phyloP scores from a whole-genome alignment of 1,140 invertebrate genomes.

The Drosophila kurseongensis region DNA sequence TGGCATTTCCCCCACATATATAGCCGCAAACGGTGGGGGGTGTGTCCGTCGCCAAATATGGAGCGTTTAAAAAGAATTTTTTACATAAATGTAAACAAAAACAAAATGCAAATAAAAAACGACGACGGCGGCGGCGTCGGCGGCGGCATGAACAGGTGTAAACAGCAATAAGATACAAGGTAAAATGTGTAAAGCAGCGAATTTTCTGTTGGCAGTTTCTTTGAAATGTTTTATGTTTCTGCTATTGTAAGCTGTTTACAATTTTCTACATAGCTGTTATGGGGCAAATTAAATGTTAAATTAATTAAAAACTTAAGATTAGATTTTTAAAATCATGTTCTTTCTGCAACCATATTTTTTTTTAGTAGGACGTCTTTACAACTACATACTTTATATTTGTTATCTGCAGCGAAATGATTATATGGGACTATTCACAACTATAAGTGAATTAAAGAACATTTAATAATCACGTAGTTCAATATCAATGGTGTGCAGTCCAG shows the following conservation, averaged over 20 bases:
- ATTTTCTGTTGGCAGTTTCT: constrained; percentile 21
- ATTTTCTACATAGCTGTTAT: not conserved
- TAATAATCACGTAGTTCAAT: too few species aligned
- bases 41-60: constrained; percentile 45
- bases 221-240: constrained; percentile 21
- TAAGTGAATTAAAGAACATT: too few species aligned
- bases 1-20: constrained; percentile 46
- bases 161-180: constrained; percentile 49
- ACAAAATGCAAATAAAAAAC: constrained; percentile 30
- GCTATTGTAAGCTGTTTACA: constrained; percentile 4
- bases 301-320: not conserved
- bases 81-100: constrained; percentile 48
- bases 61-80: constrained; percentile 60
- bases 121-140: constrained; percentile 1
- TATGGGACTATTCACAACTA: too few species aligned
- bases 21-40: constrained; percentile 41
- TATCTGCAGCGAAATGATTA: too few species aligned
- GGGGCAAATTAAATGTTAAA: not conserved
- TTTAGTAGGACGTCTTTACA: too few species aligned
- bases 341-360: too few species aligned
- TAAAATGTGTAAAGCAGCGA: constrained; percentile 11
- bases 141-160: constrained; percentile 59
- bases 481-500: too few species aligned
- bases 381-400: too few species aligned
- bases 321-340: not conserved